A percentile compares a stretch with the other conserved stretches of the same genome.
Conservation (phyloP, 1,140 invertebrate species). For the Bemisia tabaci region DNA sequence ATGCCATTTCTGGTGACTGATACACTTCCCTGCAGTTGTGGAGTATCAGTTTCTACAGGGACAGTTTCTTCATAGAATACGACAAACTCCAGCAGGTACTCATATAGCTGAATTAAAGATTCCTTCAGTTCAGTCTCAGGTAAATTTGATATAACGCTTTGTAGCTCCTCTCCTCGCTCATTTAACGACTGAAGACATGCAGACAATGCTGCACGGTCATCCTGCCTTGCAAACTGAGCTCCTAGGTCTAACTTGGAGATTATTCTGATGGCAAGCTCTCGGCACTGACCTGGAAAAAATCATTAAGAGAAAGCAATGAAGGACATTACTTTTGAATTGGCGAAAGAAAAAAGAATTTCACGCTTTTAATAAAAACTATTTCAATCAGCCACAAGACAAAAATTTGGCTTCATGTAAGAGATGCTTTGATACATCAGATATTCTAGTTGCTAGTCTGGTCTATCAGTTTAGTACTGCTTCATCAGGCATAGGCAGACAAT, state of each 20-base stretch:
- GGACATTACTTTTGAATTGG: too few species aligned
- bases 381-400: too few species aligned
- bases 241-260: neutral
- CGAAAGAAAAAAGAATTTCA: too few species aligned
- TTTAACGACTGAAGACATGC: neutral
- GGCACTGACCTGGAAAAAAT: neutral
- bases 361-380: too few species aligned
- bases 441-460: too few species aligned
- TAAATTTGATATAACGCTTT: neutral
- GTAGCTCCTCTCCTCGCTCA: neutral
- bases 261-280: neutral
- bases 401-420: too few species aligned
- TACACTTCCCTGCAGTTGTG: neutral
- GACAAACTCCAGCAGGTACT: neutral
- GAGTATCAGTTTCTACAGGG: neutral
- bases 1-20: neutral
- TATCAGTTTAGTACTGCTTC: too few species aligned
- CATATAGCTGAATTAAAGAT: neutral
- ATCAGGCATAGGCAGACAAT: too few species aligned
- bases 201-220: neutral
- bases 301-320: too few species aligned
- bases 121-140: neutral
- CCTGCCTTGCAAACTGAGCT: neutral
- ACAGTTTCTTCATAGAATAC: neutral
- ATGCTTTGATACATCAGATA: too few species aligned